Base-by-base conservation (phyloP, 2,113 vertebrate genomes). In the Irena cyanogastra region DNA sequence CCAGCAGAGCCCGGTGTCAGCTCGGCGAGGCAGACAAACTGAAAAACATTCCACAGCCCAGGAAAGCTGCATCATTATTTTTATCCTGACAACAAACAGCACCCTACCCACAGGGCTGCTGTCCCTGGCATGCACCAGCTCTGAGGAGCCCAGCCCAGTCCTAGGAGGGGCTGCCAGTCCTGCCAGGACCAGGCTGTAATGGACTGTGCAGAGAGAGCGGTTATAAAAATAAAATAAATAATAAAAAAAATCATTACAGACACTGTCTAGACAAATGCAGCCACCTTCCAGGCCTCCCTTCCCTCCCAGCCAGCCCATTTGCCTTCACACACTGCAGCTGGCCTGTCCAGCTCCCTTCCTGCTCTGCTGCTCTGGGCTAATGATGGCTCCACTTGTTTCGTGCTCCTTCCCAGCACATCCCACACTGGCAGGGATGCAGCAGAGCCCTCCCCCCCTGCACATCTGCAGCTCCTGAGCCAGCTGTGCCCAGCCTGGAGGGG, bases 341-440 rank as follows among this genome's bases (percentile, higher is more conserved):
- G 66, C 37, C 87, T 76, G 33, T 72, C 89, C 84, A 85, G n/a
- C 60, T 49, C 63, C 71, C 50, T 61, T 87, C 76, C 33, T 53
- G 30, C 31, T n/a, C 68, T 66, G 31, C 61, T 61, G 68, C 81
- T 82, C 90, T 27, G 28, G 9, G 11, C 10, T 83, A 3, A 41
- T 16, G 53, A 41, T 26, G 45, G 31, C 64, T 59, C 33, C 35
- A 4, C 42, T 83, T 54, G 39, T 65, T 84, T 7, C 50, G 18
- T 4, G 17, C 59, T 64, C 59, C 61, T 56, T 45, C 77, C 75
- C 79, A 69, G 77, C 18, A 37, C 53, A 19, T 20, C 57, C 24
- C 3, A 2, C 27, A 0, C 16, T 19, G 0, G 0, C 53, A n/a
- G 39, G 37, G 45, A 21, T 1, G 35, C 60, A 44, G 85, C 89